phyloP scores from a whole-genome alignment of 2,888 invertebrate genomes.

The Cataglyphis livida region DNA sequence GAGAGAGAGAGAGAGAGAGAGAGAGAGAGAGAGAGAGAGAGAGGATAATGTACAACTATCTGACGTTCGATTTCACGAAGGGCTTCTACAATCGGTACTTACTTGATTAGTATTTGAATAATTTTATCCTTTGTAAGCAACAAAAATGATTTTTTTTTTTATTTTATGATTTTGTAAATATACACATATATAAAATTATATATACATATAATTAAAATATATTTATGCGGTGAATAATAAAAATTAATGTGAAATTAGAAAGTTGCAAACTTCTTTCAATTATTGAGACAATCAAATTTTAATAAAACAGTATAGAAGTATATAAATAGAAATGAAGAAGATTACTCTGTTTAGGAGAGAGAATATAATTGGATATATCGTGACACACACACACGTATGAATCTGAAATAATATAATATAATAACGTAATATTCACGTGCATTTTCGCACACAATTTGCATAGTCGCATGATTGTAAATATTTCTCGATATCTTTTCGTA shows the following conservation, averaged over 20 bases:
- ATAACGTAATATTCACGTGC: background rate
- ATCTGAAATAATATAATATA: too few relatives aligned
- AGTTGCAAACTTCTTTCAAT: background rate
- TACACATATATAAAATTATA: background rate
- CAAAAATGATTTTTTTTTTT: background rate
- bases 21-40: conserved; percentile 4
- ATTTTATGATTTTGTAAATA: background rate
- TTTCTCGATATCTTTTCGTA: background rate
- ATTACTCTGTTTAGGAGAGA: background rate
- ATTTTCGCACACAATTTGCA: background rate
- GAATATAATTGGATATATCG: background rate
- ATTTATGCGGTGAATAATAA: background rate
- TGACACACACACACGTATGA: background rate
- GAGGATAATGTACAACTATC: conserved; percentile 74
- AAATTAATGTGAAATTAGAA: background rate
- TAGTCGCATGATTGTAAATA: too few relatives aligned
- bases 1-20: conserved; percentile 11
- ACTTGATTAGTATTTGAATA: background rate
- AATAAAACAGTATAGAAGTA: background rate
- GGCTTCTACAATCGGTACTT: background rate
- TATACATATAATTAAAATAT: background rate
- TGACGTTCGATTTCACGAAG: conserved; percentile 54
- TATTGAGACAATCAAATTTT: background rate
- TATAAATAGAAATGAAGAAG: background rate
- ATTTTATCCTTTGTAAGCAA: background rate